Evolutionary conservation across 2,113 vertebrate genomes (phyloP), one percentile per base, ranked within the genome.

Genomic region (Columba janthina): DNA sequence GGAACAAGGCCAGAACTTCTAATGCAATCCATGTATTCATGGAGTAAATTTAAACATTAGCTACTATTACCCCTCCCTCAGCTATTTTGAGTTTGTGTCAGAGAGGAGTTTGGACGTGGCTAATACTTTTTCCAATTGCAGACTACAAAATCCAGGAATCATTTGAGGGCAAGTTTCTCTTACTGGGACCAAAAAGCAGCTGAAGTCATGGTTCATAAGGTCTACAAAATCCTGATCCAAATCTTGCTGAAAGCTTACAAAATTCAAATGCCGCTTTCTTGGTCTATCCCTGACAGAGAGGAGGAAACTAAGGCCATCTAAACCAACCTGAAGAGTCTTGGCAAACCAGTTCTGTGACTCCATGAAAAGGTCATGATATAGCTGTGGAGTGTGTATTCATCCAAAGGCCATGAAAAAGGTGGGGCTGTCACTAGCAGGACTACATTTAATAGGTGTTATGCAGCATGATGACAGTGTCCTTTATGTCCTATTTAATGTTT

Each of bases 311-410:
- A 88, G 88, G 62, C 62, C 66, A 75, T 29, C 20, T 79, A 88
- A 90, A 58, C 56, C 42, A 80, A 73, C 2, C 12, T 46, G 38
- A 95, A 93, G 34, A 90, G 72, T 34, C 76, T 81, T 84, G 57
- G 90, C 77, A 94, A 95, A 91, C 70, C 65, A 53, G 87, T 92
- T 90, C 51, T 82, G 50, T 89, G 66, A 74, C 87, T 87, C 81
- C 53, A 54, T 58, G 10, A 56, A 91, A 87, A 91, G 22, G 46
- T 89, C 85, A 72, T 74, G 71, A 79, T 20, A 26, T 15, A 65
- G 67, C 62, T 90, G 54, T 29, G 28, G 50, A 90, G 48, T 5
- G 5, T 80, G 40, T 67, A 61, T 54, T 88, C 74, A 91, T 62
- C 25, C 71, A 75, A 65, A 88, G 53, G 56, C 57, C 60, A 20